phyloP scores from a whole-genome alignment of 2,888 invertebrate species.

The Sialis fuliginosa region DNA sequence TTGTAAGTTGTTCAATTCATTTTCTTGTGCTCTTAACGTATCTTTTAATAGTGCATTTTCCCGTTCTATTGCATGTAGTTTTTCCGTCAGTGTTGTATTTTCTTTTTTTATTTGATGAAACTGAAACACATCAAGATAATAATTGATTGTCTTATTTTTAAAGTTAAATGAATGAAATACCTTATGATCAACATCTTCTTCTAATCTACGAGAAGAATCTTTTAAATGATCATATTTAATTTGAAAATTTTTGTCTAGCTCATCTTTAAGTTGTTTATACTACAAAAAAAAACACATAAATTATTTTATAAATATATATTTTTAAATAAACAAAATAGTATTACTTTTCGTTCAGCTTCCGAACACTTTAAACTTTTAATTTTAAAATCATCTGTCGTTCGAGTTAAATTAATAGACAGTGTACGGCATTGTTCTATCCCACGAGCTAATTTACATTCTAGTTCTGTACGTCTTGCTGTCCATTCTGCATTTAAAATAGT shows the following conservation, averaged over 20 bases:
- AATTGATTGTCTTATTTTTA: background rate
- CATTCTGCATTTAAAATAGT: conserved; percentile 36
- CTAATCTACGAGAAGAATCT: conserved; percentile 37
- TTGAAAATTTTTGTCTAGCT: conserved; percentile 38
- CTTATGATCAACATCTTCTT: conserved; percentile 36
- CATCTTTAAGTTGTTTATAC: conserved; percentile 36
- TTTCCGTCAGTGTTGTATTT: conserved; percentile 18
- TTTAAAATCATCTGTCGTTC: conserved; percentile 38
- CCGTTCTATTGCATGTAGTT: conserved; percentile 19
- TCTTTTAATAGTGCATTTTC: conserved; percentile 20
- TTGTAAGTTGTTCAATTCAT: conserved; percentile 25
- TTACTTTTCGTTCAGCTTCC: conserved; percentile 16
- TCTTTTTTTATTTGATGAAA: conserved; percentile 10
- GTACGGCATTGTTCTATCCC: conserved; percentile 42
- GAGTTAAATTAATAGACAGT: conserved; percentile 37
- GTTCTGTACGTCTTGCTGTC: conserved; percentile 31
- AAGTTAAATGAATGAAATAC: conserved; percentile 17
- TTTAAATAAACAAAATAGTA: background rate
- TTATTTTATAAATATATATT: background rate
- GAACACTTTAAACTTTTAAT: conserved; percentile 30
- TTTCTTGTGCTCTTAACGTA: conserved; percentile 17
- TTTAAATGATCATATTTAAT: conserved; percentile 36
- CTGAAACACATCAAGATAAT: conserved; percentile 5
- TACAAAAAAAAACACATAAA: conserved; percentile 4
- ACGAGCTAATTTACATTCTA: conserved; percentile 35